A percentile compares a stretch with the other conserved stretches of the same genome.
These are phyloP conservation scores for Hozukius guyotensis DNA, from an alignment of 2,797 vertebrate species.

Conservation along the genomic window DNA sequence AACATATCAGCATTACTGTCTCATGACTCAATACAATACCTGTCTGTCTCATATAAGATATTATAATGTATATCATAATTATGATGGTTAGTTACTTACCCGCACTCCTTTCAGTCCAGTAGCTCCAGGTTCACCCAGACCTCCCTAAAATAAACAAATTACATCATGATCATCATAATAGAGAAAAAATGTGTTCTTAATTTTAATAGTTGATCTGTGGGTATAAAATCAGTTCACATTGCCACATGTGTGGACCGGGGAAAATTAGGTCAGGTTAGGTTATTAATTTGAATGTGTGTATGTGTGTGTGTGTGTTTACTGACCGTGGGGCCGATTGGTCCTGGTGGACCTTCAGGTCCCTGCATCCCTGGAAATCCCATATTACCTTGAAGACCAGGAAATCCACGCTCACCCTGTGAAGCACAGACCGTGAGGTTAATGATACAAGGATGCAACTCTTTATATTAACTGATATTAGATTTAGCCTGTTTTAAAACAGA, in stretches of 20 bases:
- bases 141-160: slow-evolving; percentile 83
- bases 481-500: not conserved
- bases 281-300: not conserved
- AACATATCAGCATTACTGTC: slow-evolving; percentile 25
- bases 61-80: not conserved
- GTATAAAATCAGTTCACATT: not conserved
- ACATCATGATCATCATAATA: slow-evolving; percentile 12
- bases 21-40: not conserved
- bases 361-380: slow-evolving; percentile 98
- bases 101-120: slow-evolving; percentile 93
- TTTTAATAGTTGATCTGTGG: not conserved
- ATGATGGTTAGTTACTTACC: slow-evolving; percentile 80
- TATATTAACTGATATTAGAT: not conserved
- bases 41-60: not conserved
- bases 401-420: slow-evolving; percentile 91
- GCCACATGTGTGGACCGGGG: not conserved
- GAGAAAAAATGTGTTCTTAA: not conserved
- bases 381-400: slow-evolving; percentile 91
- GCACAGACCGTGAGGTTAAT: not conserved
- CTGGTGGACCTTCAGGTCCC: slow-evolving; percentile 92
- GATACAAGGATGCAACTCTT: not conserved
- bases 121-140: slow-evolving; percentile 86
- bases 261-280: not conserved
- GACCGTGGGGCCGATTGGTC: slow-evolving; percentile 91
- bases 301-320: slow-evolving; percentile 16